Evolutionary conservation across 2,113 vertebrate genomes (phyloP).

Genomic region (Lichenostomus cassidix): DNA sequence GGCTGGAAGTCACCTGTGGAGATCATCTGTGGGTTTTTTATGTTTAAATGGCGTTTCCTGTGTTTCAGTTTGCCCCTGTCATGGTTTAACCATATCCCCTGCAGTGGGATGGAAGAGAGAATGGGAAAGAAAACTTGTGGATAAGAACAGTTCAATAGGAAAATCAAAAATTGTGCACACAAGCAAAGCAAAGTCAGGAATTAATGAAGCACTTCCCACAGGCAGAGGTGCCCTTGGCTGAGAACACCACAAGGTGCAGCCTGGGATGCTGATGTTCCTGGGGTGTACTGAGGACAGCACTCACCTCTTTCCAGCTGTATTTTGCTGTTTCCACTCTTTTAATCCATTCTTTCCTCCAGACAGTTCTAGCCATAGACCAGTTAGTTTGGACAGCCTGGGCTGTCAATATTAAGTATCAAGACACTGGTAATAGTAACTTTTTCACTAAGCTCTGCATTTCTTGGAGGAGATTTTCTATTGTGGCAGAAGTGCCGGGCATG

Average conservation of each 20-base stretch:
- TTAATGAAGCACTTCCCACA: accelerated
- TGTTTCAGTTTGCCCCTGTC: neutral
- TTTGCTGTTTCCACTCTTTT: neutral
- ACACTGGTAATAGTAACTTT: slow-evolving; percentile 22
- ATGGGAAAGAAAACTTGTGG: no score
- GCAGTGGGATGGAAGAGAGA: neutral
- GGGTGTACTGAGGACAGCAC: neutral
- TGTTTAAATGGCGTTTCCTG: neutral
- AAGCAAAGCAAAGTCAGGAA: neutral
- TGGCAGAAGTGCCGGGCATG: slow-evolving; percentile 39
- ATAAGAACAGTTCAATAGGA: neutral
- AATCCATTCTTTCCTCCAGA: slow-evolving; percentile 6
- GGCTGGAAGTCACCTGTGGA: neutral
- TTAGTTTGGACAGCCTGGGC: neutral
- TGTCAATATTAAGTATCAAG: neutral
- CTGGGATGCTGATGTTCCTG: neutral
- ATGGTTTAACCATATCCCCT: neutral
- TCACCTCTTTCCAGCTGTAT: neutral
- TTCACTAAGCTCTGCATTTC: slow-evolving; percentile 61
- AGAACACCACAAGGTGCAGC: accelerated
- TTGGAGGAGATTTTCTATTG: slow-evolving; percentile 63
- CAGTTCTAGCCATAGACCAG: neutral
- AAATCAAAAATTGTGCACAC: neutral
- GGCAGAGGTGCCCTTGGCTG: neutral
- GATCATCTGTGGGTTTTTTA: accelerated